These are phyloP conservation scores for Drosophila pegasa DNA, from an alignment of 2,888 invertebrate species.

Conservation along the genomic window DNA sequence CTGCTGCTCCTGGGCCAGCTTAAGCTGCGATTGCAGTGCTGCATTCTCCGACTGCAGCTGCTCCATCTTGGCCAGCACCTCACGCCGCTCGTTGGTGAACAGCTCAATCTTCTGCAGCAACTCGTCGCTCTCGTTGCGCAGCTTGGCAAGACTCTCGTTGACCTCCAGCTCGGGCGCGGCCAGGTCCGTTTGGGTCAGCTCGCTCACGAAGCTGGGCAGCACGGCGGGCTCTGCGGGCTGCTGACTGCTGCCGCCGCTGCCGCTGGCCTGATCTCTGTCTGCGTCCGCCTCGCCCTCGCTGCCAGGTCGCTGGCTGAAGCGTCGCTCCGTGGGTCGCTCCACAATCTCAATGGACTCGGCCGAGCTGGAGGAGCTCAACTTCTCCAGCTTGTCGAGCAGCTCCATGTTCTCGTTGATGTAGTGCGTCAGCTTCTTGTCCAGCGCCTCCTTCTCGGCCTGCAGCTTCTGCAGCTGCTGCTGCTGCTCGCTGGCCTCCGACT, in stretches of 20 bases:
- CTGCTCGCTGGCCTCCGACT: constrained; percentile 86
- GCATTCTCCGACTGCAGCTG: constrained; percentile 88
- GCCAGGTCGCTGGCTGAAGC: constrained; percentile 65
- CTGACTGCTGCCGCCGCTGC: constrained; percentile 10
- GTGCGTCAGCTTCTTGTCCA: constrained; percentile 88
- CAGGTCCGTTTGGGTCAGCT: constrained; percentile 78
- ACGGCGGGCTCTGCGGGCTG: constrained; percentile 3
- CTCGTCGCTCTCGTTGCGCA: constrained; percentile 88
- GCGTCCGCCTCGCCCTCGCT: constrained; percentile 50
- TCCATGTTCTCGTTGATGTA: constrained; percentile 91
- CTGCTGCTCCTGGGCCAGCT: constrained; percentile 82
- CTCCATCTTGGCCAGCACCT: constrained; percentile 89
- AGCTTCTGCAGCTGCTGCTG: constrained; percentile 82
- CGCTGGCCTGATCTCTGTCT: constrained; percentile 5
- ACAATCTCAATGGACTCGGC: constrained; percentile 92
- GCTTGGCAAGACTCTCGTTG: constrained; percentile 86
- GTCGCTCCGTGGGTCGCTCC: constrained; percentile 86
- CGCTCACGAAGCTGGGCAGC: constrained; percentile 67
- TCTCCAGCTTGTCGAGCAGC: constrained; percentile 89
- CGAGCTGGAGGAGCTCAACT: constrained; percentile 90
- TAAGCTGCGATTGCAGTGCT: constrained; percentile 85
- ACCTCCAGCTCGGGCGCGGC: constrained; percentile 84
- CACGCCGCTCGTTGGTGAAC: constrained; percentile 89
- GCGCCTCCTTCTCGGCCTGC: constrained; percentile 87
- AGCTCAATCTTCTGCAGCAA: constrained; percentile 89